phyloP scores from a whole-genome alignment of 1,140 invertebrate species.

The Hestina assimilis region DNA sequence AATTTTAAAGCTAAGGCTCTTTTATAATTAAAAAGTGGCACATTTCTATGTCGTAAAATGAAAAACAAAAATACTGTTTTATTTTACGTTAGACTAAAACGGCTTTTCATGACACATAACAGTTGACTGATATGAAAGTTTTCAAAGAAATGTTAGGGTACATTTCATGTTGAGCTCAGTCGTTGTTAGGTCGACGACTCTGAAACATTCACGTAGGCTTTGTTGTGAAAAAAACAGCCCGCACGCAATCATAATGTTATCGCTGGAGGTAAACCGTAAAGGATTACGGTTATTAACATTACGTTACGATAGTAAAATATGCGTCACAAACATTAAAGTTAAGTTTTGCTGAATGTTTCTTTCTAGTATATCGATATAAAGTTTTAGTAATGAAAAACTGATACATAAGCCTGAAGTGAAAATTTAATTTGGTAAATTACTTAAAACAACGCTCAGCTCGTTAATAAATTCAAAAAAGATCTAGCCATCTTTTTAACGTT shows the following conservation, averaged over 20 bases:
- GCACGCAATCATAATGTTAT: conserved; percentile 31
- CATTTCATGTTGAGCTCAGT: conserved; percentile 33
- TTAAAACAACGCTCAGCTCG: no score
- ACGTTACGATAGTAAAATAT: neutral
- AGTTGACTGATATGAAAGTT: conserved; percentile 27
- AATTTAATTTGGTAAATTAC: neutral
- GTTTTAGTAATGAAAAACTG: no score
- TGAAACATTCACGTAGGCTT: conserved; percentile 39
- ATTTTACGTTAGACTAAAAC: conserved; percentile 16
- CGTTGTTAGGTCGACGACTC: conserved; percentile 40
- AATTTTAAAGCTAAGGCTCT: conserved; percentile 1
- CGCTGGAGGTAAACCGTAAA: conserved; percentile 19
- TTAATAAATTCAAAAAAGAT: no score
- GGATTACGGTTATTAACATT: conserved; percentile 17
- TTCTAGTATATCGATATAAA: no score
- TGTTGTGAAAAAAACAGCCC: conserved; percentile 33
- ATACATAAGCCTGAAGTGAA: no score
- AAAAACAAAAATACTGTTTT: conserved; percentile 9
- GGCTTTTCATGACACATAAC: conserved; percentile 20
- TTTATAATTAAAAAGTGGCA: neutral
- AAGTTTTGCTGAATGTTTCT: neutral
- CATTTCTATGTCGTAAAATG: conserved; percentile 2
- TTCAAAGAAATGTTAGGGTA: conserved; percentile 36
- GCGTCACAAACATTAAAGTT: neutral
- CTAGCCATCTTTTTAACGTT: no score